phyloP scores from a whole-genome alignment of 2,113 vertebrate species.

The Raphicerus campestris region DNA sequence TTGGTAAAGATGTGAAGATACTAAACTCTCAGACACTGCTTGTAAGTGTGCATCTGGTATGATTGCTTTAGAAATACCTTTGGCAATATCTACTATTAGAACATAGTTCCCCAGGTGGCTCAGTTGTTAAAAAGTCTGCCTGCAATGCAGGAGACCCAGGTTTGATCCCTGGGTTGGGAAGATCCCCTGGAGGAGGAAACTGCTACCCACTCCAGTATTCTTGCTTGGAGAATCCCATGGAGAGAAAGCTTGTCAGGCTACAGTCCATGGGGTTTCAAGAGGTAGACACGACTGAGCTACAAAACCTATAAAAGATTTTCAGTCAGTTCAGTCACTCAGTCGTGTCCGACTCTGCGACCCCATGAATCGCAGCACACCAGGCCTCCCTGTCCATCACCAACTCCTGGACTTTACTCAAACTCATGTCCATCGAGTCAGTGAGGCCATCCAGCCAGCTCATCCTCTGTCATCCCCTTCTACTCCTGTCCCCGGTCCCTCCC shows the following conservation, averaged over 20 bases:
- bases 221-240: background rate
- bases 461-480: too few species aligned
- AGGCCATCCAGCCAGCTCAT: too few species aligned
- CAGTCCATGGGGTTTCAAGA: background rate
- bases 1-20: background rate
- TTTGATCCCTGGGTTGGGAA: background rate
- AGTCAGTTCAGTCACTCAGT: too few species aligned
- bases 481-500: too few species aligned
- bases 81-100: background rate
- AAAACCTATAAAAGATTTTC: background rate
- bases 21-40: background rate
- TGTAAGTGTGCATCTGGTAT: background rate
- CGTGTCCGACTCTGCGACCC: accelerated
- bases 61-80: background rate
- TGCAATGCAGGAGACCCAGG: background rate
- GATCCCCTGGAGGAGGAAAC: background rate
- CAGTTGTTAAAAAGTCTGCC: background rate
- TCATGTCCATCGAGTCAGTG: too few species aligned
- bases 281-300: background rate
- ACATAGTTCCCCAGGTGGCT: background rate
- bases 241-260: background rate
- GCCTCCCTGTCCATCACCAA: too few species aligned
- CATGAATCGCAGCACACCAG: too few species aligned
- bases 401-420: too few species aligned
- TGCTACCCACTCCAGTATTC: background rate